Evolutionary conservation across 2,113 vertebrate genomes (phyloP), one percentile per base, ranked within the genome.

Genomic region (Anarrhichthys ocellatus): DNA sequence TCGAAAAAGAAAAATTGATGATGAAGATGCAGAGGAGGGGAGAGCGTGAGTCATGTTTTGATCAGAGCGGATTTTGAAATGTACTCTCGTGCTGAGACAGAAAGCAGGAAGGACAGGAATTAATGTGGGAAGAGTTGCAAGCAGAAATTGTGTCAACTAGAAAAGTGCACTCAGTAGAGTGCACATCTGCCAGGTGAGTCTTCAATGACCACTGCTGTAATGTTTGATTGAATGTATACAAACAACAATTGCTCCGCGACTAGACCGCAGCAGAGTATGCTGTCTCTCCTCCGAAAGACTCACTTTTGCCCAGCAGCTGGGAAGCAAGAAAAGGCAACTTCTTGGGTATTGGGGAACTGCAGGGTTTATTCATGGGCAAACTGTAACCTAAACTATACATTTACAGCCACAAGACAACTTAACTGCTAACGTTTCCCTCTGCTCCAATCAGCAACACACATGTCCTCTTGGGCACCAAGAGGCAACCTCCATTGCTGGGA

Each of bases 181-280:
- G 14, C 46, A 15, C 1, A 50, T 50, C 17, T 6, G 6, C 46
- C 17, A 44, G 9, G 11, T 44, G 42, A 50, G 48, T 50, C 18
- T 50, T 20, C 48, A 50, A 50, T 18, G 6, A 22, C 48, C 48
- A 9, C 50, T n/a, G 7, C 11, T 22, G 20, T 56, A n/a, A 56
- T 56, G 52, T 56, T 56, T 56, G n/a, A 56, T 56, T 56, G 10
- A 56, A 56, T 56, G 54, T 56, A 56, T 11, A 56, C n/a, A 56
- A 56, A 56, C n/a, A 46, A 46, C 44, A 54, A 54, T n/a, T n/a
- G 50, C 50, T 52, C 50, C 20, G 2, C 50, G 20, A 22, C 22
- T n/a, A n/a, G 50, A 54, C 20, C 22, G 22, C 50, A 54, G 50
- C n/a, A n/a, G 22, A 56, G 52, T 56, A n/a, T n/a, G 52, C 52